phyloP scores from a whole-genome alignment of 2,797 vertebrate species.

The Margarornis squamiger region DNA sequence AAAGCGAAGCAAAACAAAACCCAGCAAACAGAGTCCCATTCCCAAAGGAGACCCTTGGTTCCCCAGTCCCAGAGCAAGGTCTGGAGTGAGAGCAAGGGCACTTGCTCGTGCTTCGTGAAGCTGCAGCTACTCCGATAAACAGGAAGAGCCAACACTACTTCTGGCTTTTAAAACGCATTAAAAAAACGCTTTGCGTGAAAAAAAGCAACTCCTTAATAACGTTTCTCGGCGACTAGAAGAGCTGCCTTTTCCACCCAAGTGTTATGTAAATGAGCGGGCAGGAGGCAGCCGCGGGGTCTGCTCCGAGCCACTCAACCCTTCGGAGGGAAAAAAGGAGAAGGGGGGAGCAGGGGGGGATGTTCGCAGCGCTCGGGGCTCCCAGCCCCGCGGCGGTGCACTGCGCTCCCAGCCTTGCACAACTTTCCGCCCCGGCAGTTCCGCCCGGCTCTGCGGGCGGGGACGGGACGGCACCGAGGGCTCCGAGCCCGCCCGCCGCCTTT shows the following conservation, averaged over 20 bases:
- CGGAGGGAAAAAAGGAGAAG: background rate
- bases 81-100: background rate
- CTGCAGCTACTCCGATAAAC: background rate
- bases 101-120: background rate
- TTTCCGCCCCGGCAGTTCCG: conserved; percentile 14
- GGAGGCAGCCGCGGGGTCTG: background rate
- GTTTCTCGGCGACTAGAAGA: background rate
- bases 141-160: conserved; percentile 5
- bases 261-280: conserved; percentile 1
- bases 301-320: background rate
- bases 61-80: background rate
- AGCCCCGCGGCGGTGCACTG: background rate
- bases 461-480: background rate
- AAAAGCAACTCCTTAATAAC: background rate
- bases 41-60: background rate
- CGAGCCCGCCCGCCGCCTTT: background rate
- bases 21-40: background rate
- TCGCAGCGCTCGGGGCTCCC: background rate
- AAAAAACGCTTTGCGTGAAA: background rate
- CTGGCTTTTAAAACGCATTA: background rate
- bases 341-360: background rate
- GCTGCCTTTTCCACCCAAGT: background rate
- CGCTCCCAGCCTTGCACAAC: background rate
- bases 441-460: background rate
- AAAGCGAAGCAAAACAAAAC: background rate